A percentile compares a stretch with the other conserved stretches of the same genome.
Conservation (phyloP, 2,113 vertebrate genomes). For the Dicaeum eximium region DNA sequence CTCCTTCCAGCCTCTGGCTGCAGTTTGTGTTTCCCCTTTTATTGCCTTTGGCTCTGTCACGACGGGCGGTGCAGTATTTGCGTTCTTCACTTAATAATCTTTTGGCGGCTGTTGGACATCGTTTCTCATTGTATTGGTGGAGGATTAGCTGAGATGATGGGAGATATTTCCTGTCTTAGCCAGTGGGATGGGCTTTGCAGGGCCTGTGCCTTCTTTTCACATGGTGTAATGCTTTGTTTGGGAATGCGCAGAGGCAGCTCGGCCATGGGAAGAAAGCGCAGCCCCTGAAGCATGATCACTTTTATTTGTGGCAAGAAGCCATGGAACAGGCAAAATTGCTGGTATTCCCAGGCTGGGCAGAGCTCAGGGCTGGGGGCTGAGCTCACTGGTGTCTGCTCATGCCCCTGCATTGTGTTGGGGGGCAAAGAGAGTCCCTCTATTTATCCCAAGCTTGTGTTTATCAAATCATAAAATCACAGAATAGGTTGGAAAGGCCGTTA, state of each 20-base stretch:
- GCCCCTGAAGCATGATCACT: not conserved
- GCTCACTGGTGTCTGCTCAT: not conserved
- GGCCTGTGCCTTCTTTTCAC: conserved; percentile 64
- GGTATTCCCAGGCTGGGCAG: conserved; percentile 15
- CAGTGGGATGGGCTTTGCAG: conserved; percentile 69
- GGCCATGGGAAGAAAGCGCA: not conserved
- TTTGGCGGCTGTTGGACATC: conserved; percentile 61
- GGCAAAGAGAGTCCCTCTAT: rapidly evolving
- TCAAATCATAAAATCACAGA: not conserved
- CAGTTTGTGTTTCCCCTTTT: conserved; percentile 59
- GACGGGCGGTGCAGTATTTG: conserved; percentile 68
- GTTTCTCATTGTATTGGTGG: conserved; percentile 76
- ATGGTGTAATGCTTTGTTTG: conserved; percentile 68
- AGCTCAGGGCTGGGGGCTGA: not conserved
- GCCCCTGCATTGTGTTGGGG: not conserved
- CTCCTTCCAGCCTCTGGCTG: conserved; percentile 14
- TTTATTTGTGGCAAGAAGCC: not conserved
- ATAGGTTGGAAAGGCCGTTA: not conserved
- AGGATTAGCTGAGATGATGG: conserved; percentile 72
- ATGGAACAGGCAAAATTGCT: not conserved
- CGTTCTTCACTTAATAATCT: conserved; percentile 72
- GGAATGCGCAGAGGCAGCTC: conserved; percentile 65
- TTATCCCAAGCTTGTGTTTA: not conserved
- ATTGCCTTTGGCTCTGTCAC: conserved; percentile 73
- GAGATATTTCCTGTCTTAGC: conserved; percentile 76